These are phyloP conservation scores for Acropora tenuis DNA, from an alignment of 64 coral and sea anemone species.

Conservation along the genomic window DNA sequence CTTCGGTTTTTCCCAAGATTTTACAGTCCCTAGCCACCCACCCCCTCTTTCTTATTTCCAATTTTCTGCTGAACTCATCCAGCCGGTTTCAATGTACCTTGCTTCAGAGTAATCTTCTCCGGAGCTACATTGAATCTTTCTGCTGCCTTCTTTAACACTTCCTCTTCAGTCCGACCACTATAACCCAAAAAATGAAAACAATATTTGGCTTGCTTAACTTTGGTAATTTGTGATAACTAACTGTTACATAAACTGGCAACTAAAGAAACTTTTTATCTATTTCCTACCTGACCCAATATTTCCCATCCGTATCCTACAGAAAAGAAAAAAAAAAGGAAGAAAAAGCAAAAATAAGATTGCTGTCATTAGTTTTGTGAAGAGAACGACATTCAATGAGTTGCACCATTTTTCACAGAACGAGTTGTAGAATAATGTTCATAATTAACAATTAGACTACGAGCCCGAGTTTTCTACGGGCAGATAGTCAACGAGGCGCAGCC, in stretches of 20 bases:
- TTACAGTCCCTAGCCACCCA: no score
- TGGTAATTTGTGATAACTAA: no score
- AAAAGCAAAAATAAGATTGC: constrained; percentile 3
- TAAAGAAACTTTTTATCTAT: background rate
- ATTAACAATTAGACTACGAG: no score
- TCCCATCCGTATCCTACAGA: constrained; percentile 85
- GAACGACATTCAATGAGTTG: no score
- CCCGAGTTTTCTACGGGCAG: no score
- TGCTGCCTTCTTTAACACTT: constrained; percentile 88
- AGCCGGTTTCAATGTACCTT: constrained; percentile 50
- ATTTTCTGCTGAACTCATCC: no score
- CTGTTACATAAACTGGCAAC: no score
- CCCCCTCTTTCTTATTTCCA: no score
- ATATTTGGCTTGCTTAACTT: background rate
- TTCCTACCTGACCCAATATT: constrained; percentile 89
- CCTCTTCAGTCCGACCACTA: constrained; percentile 86
- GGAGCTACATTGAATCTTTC: constrained; percentile 82
- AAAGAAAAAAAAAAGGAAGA: no score
- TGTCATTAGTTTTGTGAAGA: background rate
- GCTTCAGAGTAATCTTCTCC: constrained; percentile 87
- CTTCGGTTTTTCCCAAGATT: no score
- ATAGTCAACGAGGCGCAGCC: no score
- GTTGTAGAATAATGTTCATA: background rate
- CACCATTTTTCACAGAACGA: background rate
- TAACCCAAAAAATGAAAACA: background rate